phyloP scores from a whole-genome alignment of 2,113 vertebrate genomes.

The Rhinichthys klamathensis region DNA sequence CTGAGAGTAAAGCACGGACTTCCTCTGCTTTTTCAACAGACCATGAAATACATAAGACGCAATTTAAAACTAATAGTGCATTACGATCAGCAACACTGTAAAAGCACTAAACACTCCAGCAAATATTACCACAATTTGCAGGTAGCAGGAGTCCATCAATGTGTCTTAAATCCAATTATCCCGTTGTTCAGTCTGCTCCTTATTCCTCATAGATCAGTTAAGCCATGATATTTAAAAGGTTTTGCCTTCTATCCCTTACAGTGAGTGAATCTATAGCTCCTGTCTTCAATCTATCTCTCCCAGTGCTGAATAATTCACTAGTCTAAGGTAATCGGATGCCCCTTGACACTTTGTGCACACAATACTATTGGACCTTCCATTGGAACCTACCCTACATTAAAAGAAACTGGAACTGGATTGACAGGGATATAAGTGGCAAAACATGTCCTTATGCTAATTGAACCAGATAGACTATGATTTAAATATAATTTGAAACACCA shows the following conservation, averaged over 20 bases:
- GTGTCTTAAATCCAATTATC: not conserved
- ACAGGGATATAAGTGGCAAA: not conserved
- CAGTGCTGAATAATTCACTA: conserved; percentile 72
- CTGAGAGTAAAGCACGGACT: not conserved
- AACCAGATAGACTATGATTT: too few relatives aligned
- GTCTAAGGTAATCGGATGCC: conserved; percentile 65
- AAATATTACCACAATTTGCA: conserved; percentile 17
- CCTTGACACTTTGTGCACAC: conserved; percentile 49
- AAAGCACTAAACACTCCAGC: conserved; percentile 19
- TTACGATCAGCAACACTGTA: not conserved
- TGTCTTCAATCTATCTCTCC: conserved; percentile 26
- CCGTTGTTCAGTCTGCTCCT: not conserved
- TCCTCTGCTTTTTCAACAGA: not conserved
- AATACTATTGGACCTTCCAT: conserved; percentile 10
- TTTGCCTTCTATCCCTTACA: conserved; percentile 19
- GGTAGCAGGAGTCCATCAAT: conserved; percentile 2
- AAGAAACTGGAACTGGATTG: not conserved
- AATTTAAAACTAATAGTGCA: not conserved
- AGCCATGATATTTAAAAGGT: conserved; percentile 3
- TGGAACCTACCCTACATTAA: not conserved
- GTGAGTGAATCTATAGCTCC: conserved; percentile 27
- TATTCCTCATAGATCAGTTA: not conserved
- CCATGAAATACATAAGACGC: not conserved
- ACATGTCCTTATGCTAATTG: conserved; percentile 5
- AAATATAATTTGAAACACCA: not conserved